Evolutionary conservation across 2,797 vertebrate species (phyloP).

Genomic region (Tangara arthus): DNA sequence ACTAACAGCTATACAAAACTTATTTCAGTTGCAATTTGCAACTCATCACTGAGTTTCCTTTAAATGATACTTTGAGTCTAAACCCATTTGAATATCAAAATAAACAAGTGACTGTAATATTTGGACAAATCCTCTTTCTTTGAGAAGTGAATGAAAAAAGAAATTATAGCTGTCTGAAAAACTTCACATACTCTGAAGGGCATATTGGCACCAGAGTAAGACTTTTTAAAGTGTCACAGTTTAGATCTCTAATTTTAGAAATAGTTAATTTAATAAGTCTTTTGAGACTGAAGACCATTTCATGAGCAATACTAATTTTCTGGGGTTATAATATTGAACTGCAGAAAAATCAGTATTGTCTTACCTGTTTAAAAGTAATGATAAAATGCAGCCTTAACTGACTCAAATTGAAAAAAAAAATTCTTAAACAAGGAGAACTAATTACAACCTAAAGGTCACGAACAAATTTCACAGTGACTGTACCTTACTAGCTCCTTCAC

Average conservation of each 20-base stretch:
- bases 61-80: slow-evolving; percentile 44
- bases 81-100: slow-evolving; percentile 44
- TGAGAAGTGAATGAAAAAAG: slow-evolving; percentile 23
- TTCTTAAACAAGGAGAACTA: not conserved
- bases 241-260: slow-evolving; percentile 10
- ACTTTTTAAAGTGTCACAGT: not conserved
- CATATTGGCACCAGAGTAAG: not conserved
- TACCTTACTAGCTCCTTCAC: not conserved
- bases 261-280: slow-evolving; percentile 28
- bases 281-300: slow-evolving; percentile 4
- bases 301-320: slow-evolving; percentile 16
- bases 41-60: slow-evolving; percentile 35
- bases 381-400: not conserved
- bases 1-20: slow-evolving; percentile 5
- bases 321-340: slow-evolving; percentile 11
- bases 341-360: not conserved
- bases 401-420: slow-evolving; percentile 2
- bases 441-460: not conserved
- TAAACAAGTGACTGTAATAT: slow-evolving; percentile 38
- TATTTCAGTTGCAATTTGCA: slow-evolving; percentile 47
- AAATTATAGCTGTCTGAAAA: slow-evolving; percentile 2
- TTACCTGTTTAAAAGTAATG: not conserved
- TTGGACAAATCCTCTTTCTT: slow-evolving; percentile 29
- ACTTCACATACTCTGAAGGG: not conserved
- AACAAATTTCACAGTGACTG: not conserved